Evolutionary conservation across 2,888 invertebrate genomes (phyloP), one percentile per base, ranked within the genome.

Genomic region (Helicoverpa assulta): DNA sequence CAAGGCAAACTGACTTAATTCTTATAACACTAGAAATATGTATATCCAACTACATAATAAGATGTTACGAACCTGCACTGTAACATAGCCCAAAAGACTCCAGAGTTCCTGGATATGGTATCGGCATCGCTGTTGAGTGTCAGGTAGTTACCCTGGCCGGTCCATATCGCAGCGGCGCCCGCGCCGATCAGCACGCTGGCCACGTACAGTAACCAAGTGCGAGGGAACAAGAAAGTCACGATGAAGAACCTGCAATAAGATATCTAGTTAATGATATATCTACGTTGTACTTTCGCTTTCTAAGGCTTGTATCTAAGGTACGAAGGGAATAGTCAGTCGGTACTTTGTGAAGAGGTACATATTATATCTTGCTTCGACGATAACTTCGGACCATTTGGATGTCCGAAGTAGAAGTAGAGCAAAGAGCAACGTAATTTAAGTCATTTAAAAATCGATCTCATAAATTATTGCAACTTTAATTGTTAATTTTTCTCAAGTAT

Each of bases 121-220:
- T 97, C 97, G 0, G 97, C 94, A 80, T 98, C 97, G 80, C 99
- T 99, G 96, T 99, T 99, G 67, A 98, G 96, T 0, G 99, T 98
- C 64, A 99, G 90, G 76, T 95, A 95, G 89, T 94, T 95, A 43
- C 99, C 99, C 94, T 99, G 99, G 0, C 98, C 98, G 56, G 99
- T 99, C 99, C 99, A 99, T 76, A 99, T 98, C 56, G 99, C 96
- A 2, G 99, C 99, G 0, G 99, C 99, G 57, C 99, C 99, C 4
- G 98, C 96, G 59, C 99, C 99, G 53, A 99, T 96, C 47, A 99
- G 85, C 8, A 97, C 98, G 81, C 99, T 99, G 47, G 98, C 98
- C 59, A 96, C 91, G 93, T 99, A 99, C 60, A 99, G 95, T 7
- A 99, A 94, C 97, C 97, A 98, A 19, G 98, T 98, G 83, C 97